Conservation (phyloP, 35 echinoderm and acorn worm genomes). For the Ptychodera flava region DNA sequence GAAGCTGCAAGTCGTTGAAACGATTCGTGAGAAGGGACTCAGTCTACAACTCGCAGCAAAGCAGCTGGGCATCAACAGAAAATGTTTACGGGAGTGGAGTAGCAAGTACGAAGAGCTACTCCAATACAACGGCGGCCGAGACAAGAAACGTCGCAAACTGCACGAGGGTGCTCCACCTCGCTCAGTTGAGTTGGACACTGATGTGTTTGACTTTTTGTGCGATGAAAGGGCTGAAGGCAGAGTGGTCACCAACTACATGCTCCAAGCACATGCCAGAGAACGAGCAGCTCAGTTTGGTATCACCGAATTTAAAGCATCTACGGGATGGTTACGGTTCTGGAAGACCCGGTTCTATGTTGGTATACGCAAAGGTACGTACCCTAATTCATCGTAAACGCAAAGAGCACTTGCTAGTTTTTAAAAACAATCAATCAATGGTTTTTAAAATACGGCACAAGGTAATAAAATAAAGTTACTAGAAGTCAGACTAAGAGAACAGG, state of each 20-base stretch:
- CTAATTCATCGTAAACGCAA: no score
- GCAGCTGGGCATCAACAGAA: no score
- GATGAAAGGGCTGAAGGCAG: neutral
- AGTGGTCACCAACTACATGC: neutral
- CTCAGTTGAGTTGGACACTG: neutral
- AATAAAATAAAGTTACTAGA: neutral
- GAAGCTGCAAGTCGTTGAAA: no score
- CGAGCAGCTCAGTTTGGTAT: neutral
- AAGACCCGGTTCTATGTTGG: neutral
- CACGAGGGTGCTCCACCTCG: neutral
- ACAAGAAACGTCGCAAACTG: conserved; percentile 21
- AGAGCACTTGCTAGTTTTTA: no score
- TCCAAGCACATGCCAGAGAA: neutral
- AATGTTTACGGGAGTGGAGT: no score
- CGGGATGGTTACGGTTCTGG: neutral
- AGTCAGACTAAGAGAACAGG: neutral
- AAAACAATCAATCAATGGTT: neutral
- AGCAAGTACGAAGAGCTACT: no score
- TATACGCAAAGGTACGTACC: no score
- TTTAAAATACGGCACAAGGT: neutral
- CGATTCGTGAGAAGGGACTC: no score
- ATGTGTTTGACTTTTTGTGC: neutral
- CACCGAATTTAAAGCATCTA: neutral
- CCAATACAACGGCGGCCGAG: no score
- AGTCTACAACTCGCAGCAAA: no score